A percentile compares a stretch with the other conserved stretches of the same genome.
phyloP scores from a whole-genome alignment of 2,113 vertebrate species.

The Osmerus mordax region DNA sequence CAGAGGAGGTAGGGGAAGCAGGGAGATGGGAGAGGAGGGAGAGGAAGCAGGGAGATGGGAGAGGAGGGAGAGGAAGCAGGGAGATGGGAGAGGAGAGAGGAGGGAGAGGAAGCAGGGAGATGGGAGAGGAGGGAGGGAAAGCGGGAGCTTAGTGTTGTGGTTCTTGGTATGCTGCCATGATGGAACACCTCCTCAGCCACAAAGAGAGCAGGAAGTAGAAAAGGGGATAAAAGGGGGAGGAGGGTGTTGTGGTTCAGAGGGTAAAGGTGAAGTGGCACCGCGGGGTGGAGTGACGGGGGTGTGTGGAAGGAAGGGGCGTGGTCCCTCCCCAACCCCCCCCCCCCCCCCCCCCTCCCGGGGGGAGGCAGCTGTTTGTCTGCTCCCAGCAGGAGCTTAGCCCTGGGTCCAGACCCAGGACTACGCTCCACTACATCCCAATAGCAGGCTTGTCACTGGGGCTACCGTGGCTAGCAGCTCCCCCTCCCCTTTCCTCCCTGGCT shows the following conservation, averaged over 20 bases:
- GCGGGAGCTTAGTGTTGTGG: slow-evolving; percentile 23
- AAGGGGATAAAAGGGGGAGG: slow-evolving; percentile 65
- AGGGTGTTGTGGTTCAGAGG: slow-evolving; percentile 58
- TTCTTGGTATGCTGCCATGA: slow-evolving; percentile 47
- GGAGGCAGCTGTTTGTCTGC: slow-evolving; percentile 70
- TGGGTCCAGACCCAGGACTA: slow-evolving; percentile 55
- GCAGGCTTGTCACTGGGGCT: slow-evolving; percentile 52
- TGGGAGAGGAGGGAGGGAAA: not conserved
- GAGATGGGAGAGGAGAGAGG: too few relatives aligned
- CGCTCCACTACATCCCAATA: slow-evolving; percentile 70
- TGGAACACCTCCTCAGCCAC: slow-evolving; percentile 61
- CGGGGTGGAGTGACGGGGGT: slow-evolving; percentile 47
- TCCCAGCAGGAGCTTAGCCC: slow-evolving; percentile 58
- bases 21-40: not conserved
- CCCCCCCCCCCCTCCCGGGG: slow-evolving; percentile 31
- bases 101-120: not conserved
- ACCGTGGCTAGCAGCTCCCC: slow-evolving; percentile 18
- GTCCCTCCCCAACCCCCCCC: slow-evolving; percentile 1
- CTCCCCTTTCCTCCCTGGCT: slow-evolving; percentile 7
- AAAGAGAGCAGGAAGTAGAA: slow-evolving; percentile 65
- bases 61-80: too few relatives aligned
- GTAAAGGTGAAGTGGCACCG: slow-evolving; percentile 71
- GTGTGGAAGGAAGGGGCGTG: slow-evolving; percentile 60
- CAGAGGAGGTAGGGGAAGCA: not conserved
- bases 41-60: too few relatives aligned